These are phyloP conservation scores for Andrena trimmerana DNA, from an alignment of 2,888 invertebrate genomes.

Conservation along the genomic window DNA sequence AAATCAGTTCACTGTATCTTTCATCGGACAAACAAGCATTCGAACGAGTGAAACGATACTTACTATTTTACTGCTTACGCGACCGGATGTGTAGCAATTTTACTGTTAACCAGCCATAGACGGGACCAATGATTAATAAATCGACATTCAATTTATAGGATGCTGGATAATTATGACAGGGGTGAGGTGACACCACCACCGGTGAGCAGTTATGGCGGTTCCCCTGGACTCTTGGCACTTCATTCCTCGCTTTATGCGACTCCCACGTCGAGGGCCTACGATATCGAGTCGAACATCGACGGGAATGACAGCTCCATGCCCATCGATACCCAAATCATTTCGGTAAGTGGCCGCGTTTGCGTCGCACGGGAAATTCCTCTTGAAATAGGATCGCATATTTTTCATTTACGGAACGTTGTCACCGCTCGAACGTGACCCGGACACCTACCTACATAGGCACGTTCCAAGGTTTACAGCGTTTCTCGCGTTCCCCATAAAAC, in stretches of 20 bases:
- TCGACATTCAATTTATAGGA: slow-evolving; percentile 76
- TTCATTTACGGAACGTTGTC: slow-evolving; percentile 34
- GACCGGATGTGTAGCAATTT: slow-evolving; percentile 42
- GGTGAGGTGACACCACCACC: slow-evolving; percentile 84
- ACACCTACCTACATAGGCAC: slow-evolving; percentile 35
- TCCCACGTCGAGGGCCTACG: slow-evolving; percentile 81
- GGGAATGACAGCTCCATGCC: slow-evolving; percentile 83
- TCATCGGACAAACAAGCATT: slow-evolving; percentile 39
- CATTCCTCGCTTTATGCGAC: slow-evolving; percentile 83
- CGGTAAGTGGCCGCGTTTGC: slow-evolving; percentile 74
- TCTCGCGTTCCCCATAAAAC: slow-evolving; percentile 4
- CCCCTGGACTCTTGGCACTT: slow-evolving; percentile 82
- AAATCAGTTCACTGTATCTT: slow-evolving; percentile 10
- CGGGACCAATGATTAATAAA: slow-evolving; percentile 42
- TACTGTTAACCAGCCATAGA: slow-evolving; percentile 19
- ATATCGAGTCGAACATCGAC: slow-evolving; percentile 83
- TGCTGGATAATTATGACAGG: slow-evolving; percentile 85
- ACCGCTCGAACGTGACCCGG: slow-evolving; percentile 28
- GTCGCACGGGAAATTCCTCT: slow-evolving; percentile 8
- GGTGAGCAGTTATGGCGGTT: slow-evolving; percentile 82
- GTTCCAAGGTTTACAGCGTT: slow-evolving; percentile 37
- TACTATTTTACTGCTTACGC: slow-evolving; percentile 27
- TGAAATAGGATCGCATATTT: slow-evolving; percentile 44
- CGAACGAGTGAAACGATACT: slow-evolving; percentile 44
- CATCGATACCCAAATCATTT: slow-evolving; percentile 84